Percentiles rank a stretch among this genome's conserved stretches.
These are phyloP conservation scores for Lasiurus cinereus DNA, from an alignment of 2,113 vertebrate species.

Conservation along the genomic window DNA sequence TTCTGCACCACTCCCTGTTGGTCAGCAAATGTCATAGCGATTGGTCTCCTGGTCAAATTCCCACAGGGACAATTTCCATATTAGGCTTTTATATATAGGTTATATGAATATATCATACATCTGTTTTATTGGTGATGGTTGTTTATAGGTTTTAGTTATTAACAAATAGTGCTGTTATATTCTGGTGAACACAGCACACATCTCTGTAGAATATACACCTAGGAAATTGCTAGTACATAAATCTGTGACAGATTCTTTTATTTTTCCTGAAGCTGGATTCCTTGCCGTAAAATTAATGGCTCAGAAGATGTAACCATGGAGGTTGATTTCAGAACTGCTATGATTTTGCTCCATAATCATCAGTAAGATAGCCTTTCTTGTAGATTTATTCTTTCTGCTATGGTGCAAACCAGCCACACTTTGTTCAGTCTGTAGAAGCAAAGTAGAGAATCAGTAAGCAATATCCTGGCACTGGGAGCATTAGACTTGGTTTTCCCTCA, in stretches of 20 bases:
- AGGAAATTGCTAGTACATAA: constrained; percentile 41
- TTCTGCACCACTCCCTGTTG: too few species aligned
- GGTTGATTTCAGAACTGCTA: background rate
- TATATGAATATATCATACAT: background rate
- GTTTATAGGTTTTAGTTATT: constrained; percentile 42
- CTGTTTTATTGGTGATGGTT: background rate
- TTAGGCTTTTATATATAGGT: too few species aligned
- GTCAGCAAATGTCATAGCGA: too few species aligned
- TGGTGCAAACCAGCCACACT: background rate
- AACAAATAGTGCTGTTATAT: constrained; percentile 17
- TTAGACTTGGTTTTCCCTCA: constrained; percentile 7
- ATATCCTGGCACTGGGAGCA: background rate
- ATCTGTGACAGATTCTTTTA: background rate
- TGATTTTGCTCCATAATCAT: constrained; percentile 34
- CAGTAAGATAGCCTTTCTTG: constrained; percentile 39
- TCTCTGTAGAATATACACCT: background rate
- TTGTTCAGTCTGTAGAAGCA: constrained; percentile 4
- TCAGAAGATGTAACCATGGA: constrained; percentile 4
- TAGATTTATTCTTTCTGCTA: constrained; percentile 41
- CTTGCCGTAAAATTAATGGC: constrained; percentile 43
- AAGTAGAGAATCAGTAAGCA: background rate
- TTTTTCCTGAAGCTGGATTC: constrained; percentile 57
- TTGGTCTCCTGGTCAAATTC: too few species aligned
- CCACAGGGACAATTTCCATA: too few species aligned
- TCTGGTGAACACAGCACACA: background rate